Evolutionary conservation across 2,888 invertebrate genomes (phyloP).

Genomic region (Brachyopa scutellaris): DNA sequence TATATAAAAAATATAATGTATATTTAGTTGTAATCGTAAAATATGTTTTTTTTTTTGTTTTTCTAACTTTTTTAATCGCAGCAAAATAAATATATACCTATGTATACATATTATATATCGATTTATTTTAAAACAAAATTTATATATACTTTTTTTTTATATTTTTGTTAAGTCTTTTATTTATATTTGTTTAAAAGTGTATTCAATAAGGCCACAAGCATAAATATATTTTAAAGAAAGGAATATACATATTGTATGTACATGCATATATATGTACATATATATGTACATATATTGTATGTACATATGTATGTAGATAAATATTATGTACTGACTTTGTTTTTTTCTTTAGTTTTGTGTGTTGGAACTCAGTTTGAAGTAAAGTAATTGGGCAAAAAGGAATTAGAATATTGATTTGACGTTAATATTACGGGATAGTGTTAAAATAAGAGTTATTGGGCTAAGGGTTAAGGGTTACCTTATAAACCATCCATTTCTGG

Average conservation of each 20-base stretch:
- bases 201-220: slow-evolving; percentile 70
- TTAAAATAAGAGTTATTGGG: no score
- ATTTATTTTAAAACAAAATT: slow-evolving; percentile 34
- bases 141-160: slow-evolving; percentile 6
- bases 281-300: no score
- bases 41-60: slow-evolving; percentile 41
- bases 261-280: no score
- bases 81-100: slow-evolving; percentile 72
- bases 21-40: slow-evolving; percentile 49
- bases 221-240: slow-evolving; percentile 51
- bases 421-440: no score
- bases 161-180: slow-evolving; percentile 55
- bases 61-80: slow-evolving; percentile 44
- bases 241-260: no score
- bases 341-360: slow-evolving; percentile 4
- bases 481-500: no score
- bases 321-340: no score
- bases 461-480: no score
- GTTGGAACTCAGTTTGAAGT: slow-evolving; percentile 46
- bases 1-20: slow-evolving; percentile 73
- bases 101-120: slow-evolving; percentile 50
- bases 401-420: neutral
- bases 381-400: slow-evolving; percentile 25
- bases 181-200: slow-evolving; percentile 29
- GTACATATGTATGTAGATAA: no score